phyloP scores from a whole-genome alignment of 2,888 invertebrate genomes.

The Drosophila rellima region DNA sequence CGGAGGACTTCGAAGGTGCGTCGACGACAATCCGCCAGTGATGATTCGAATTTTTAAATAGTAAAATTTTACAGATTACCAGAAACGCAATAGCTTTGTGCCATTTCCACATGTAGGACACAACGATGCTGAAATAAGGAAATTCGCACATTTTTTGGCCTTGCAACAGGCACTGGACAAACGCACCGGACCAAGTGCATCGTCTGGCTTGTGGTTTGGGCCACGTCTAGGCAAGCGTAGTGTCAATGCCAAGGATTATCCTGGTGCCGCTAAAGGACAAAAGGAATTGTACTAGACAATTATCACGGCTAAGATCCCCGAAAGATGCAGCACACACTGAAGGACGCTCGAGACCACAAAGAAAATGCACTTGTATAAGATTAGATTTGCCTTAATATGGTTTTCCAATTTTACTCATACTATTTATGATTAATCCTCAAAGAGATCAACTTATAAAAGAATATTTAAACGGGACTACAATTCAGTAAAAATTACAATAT shows the following conservation, averaged over 20 bases:
- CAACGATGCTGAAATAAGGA: constrained; percentile 83
- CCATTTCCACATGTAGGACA: constrained; percentile 86
- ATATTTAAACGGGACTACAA: constrained; percentile 54
- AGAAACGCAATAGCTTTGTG: constrained; percentile 85
- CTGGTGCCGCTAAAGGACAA: constrained; percentile 48
- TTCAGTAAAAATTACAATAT: constrained; percentile 31
- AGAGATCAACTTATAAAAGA: constrained; percentile 69
- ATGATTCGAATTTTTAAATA: neutral
- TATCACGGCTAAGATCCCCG: neutral
- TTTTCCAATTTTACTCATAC: constrained; percentile 12
- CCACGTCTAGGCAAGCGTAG: constrained; percentile 88
- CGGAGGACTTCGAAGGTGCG: constrained; percentile 87
- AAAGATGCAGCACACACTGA: constrained; percentile 20
- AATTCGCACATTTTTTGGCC: constrained; percentile 83
- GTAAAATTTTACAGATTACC: constrained; percentile 66
- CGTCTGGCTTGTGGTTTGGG: constrained; percentile 89
- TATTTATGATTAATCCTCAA: constrained; percentile 36
- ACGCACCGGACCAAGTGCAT: constrained; percentile 84
- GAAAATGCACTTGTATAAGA: constrained; percentile 30
- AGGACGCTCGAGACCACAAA: neutral
- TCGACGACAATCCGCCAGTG: neutral
- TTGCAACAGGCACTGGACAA: constrained; percentile 84
- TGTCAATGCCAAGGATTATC: constrained; percentile 63
- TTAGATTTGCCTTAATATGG: constrained; percentile 23
- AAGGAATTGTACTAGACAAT: constrained; percentile 64